Conservation (phyloP, 30 jellyfish, hydroid and myxozoan genomes). For the Cassiopea xamachana region DNA sequence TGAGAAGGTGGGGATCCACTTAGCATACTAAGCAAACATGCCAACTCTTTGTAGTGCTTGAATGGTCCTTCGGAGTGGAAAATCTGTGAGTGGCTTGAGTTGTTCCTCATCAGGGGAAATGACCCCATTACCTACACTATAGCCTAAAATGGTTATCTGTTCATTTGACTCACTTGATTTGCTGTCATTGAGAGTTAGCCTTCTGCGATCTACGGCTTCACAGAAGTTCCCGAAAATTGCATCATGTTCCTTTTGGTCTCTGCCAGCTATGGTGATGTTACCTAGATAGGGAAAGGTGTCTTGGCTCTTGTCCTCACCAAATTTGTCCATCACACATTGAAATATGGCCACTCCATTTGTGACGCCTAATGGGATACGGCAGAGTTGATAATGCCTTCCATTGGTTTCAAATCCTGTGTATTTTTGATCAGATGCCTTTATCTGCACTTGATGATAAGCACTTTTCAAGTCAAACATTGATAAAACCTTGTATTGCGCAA, state of each 20-base stretch:
- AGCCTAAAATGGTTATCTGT: constrained; percentile 7
- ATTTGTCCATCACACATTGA: constrained; percentile 57
- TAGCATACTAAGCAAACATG: constrained; percentile 48
- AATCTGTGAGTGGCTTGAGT: constrained; percentile 44
- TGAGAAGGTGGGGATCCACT: constrained; percentile 32
- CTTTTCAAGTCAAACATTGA: constrained; percentile 50
- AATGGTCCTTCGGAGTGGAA: constrained; percentile 45
- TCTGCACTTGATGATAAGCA: constrained; percentile 82
- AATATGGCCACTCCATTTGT: constrained; percentile 79
- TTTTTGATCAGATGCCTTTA: constrained; percentile 27
- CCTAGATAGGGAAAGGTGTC: constrained; percentile 61
- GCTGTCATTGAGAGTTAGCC: constrained; percentile 21
- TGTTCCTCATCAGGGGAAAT: constrained; percentile 62
- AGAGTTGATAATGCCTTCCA: constrained; percentile 42
- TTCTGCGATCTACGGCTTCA: constrained; percentile 23
- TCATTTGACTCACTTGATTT: background rate
- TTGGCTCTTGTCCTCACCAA: constrained; percentile 35
- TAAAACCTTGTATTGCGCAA: constrained; percentile 53
- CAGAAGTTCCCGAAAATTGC: background rate
- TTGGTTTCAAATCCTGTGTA: constrained; percentile 76
- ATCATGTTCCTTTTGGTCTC: background rate
- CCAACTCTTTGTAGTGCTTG: constrained; percentile 40
- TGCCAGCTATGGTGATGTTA: constrained; percentile 8
- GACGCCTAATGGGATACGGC: constrained; percentile 77
- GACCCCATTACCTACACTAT: constrained; percentile 7